Base-by-base conservation (phyloP, 2,797 vertebrate genomes). In the Nannoperca australis region DNA sequence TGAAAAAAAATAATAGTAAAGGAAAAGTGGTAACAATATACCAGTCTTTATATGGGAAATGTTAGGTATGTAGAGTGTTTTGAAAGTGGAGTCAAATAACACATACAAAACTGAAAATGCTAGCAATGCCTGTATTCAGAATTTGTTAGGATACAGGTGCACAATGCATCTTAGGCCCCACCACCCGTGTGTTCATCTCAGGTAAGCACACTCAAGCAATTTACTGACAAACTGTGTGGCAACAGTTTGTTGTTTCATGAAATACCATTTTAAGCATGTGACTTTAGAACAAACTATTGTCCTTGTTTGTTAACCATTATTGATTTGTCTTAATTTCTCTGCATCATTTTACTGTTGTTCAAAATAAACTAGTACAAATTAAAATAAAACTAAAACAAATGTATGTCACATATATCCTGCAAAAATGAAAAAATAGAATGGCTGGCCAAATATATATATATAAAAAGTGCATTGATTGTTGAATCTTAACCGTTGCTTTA, bases 31-130 rank as follows among this genome's bases (percentile, higher is more conserved):
- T 70, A 56, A 73, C 22, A n/a, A 67, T 66, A 73, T 61, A 24
- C 1, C 4, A 45, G 56, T 67, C 45, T 38, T 54, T 68, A 34
- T 50, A 53, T 61, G 81, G 77, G 71, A 53, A 79, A 69, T 68
- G 22, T 71, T 10, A 36, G 54, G 56, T 71, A 60, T 70, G 75
- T 78, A 67, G 74, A 3, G 40, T 76, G 60, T 51, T 86, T 70
- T 83, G 75, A 89, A 85, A 83, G 76, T 56, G 44, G 85, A 87
- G n/a, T 81, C 66, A 84, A 62, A 85, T 61, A 55, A 86, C 54
- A 64, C 84, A n/a, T n/a, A n/a, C n/a, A n/a, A n/a, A n/a, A 73
- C 7, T 30, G 17, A 59, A 61, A 74, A 51, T 10, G 13, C 30
- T 13, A n/a, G 24, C 50, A 54, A 55, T 36, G 15, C 20, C 59